Evolutionary conservation across 2,113 vertebrate genomes (phyloP).

Genomic region (Rana temporaria): DNA sequence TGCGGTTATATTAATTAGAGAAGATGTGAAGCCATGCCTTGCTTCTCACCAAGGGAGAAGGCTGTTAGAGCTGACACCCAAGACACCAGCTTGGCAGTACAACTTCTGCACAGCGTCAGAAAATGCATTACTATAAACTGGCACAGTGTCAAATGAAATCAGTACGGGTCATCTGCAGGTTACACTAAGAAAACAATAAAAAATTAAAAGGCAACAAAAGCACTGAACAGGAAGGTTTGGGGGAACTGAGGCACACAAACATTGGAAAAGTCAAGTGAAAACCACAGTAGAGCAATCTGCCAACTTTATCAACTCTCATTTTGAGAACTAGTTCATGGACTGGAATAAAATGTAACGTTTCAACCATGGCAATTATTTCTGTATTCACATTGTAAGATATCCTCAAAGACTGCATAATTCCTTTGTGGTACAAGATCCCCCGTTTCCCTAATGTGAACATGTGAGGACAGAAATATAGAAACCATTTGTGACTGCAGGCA

Average conservation of each 20-base stretch:
- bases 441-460: too few relatives aligned
- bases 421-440: too few relatives aligned
- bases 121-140: slow-evolving; percentile 67
- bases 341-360: too few relatives aligned
- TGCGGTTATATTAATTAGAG: slow-evolving; percentile 28
- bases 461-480: too few relatives aligned
- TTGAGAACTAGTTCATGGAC: too few relatives aligned
- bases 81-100: slow-evolving; percentile 11
- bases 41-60: slow-evolving; percentile 53
- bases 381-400: too few relatives aligned
- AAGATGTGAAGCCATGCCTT: slow-evolving; percentile 61
- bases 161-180: slow-evolving; percentile 75
- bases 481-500: too few relatives aligned
- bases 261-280: background rate
- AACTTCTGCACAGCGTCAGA: slow-evolving; percentile 67
- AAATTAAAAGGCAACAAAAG: slow-evolving; percentile 72
- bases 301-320: slow-evolving; percentile 13
- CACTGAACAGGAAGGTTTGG: slow-evolving; percentile 59
- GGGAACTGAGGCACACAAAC: slow-evolving; percentile 46
- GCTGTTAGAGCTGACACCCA: background rate
- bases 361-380: too few relatives aligned
- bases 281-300: slow-evolving; percentile 10
- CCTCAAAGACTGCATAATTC: too few relatives aligned
- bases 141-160: slow-evolving; percentile 68
- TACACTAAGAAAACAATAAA: slow-evolving; percentile 77